phyloP scores from a whole-genome alignment of 2,888 invertebrate genomes.

The Aphrophora alni region DNA sequence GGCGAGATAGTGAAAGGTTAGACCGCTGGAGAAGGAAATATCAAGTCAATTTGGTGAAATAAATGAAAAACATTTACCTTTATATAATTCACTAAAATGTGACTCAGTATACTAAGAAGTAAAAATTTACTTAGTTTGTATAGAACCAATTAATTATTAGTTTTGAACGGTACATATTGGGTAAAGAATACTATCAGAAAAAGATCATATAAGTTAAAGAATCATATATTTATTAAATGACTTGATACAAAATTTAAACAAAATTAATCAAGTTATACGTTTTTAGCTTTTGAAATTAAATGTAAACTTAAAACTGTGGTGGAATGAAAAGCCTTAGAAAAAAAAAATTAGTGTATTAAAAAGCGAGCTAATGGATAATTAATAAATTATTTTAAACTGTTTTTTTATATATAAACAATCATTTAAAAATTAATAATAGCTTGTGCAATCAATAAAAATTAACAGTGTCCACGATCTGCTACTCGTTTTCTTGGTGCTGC shows the following conservation, averaged over 20 bases:
- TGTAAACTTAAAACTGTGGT: not conserved
- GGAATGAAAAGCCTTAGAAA: not conserved
- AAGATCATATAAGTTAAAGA: not conserved
- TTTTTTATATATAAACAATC: constrained; percentile 35
- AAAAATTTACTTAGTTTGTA: too few relatives aligned
- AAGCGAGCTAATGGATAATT: not conserved
- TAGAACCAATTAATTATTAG: too few relatives aligned
- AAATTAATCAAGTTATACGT: not conserved
- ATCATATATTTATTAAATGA: not conserved
- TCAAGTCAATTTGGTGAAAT: too few relatives aligned
- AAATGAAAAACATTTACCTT: too few relatives aligned
- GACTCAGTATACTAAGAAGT: too few relatives aligned
- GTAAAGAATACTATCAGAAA: too few relatives aligned
- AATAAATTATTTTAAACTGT: not conserved
- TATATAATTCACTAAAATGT: too few relatives aligned
- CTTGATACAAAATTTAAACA: not conserved
- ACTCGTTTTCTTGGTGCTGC: constrained; percentile 87
- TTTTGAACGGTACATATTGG: too few relatives aligned
- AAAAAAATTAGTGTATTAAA: not conserved
- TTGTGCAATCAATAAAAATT: constrained; percentile 54
- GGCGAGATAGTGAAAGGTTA: too few relatives aligned
- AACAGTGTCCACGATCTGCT: constrained; percentile 86
- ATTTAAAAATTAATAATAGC: constrained; percentile 29
- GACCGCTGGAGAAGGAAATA: too few relatives aligned
- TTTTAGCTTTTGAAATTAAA: constrained; percentile 1